phyloP scores from a whole-genome alignment of 1,140 invertebrate genomes.

The Trichomalopsis sarcophagae region DNA sequence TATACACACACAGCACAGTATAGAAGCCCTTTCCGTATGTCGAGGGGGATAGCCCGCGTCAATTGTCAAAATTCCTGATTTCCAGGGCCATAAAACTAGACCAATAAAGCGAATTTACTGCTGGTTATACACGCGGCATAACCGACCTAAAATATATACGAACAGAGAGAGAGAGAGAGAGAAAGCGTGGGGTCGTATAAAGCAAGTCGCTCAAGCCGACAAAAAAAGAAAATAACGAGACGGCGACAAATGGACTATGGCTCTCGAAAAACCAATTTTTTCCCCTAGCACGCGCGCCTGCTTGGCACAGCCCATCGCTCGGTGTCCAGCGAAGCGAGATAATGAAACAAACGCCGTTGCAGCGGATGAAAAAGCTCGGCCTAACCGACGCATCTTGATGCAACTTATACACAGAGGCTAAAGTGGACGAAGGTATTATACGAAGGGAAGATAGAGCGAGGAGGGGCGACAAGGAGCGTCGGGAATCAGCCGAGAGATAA shows the following conservation, averaged over 20 bases:
- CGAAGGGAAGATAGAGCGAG: background rate
- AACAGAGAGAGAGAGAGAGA: background rate
- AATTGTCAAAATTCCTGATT: constrained; percentile 25
- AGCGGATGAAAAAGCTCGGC: constrained; percentile 14
- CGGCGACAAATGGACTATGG: background rate
- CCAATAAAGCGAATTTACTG: constrained; percentile 30
- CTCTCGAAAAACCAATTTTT: background rate
- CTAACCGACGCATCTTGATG: background rate
- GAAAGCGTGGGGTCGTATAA: background rate
- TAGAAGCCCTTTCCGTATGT: background rate
- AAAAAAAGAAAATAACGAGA: background rate
- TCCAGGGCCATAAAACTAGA: constrained; percentile 23
- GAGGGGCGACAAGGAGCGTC: constrained; percentile 2
- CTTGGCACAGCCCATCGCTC: background rate
- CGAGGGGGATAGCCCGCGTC: background rate
- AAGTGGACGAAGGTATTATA: no score
- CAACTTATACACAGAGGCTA: background rate
- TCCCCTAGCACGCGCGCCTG: constrained; percentile 35
- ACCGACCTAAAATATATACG: no score
- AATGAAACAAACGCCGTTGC: constrained; percentile 55
- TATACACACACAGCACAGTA: background rate
- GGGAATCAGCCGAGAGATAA: background rate
- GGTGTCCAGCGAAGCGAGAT: constrained; percentile 53
- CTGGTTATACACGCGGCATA: background rate
- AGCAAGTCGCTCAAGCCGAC: background rate